phyloP scores from a whole-genome alignment of 2,888 invertebrate genomes.

The Aphodius granarius region DNA sequence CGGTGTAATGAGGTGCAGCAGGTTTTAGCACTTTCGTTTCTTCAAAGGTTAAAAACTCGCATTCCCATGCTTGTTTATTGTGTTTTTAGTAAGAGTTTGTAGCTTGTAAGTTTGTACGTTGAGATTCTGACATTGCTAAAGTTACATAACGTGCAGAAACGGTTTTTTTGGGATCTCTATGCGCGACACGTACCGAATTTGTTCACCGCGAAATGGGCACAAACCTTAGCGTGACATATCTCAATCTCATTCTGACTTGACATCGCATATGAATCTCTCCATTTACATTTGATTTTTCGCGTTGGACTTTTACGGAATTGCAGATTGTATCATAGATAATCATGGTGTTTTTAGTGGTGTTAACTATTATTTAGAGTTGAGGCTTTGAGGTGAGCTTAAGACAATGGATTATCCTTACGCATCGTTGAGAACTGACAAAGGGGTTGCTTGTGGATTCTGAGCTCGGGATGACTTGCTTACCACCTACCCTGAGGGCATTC shows the following conservation, averaged over 20 bases:
- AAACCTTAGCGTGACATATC: neutral
- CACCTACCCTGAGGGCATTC: too few relatives aligned
- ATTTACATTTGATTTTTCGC: neutral
- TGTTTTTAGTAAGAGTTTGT: neutral
- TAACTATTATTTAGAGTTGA: too few relatives aligned
- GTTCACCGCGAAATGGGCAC: neutral
- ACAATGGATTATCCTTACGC: too few relatives aligned
- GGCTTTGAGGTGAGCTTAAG: too few relatives aligned
- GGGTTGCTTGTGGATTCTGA: too few relatives aligned
- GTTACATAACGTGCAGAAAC: too few relatives aligned
- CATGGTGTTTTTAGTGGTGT: too few relatives aligned
- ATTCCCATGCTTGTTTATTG: neutral
- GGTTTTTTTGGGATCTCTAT: neutral
- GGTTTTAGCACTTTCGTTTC: neutral
- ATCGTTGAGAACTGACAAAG: too few relatives aligned
- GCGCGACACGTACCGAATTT: neutral
- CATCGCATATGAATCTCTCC: neutral
- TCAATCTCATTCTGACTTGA: neutral
- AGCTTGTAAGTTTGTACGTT: neutral
- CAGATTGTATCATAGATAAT: too few relatives aligned
- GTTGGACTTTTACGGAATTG: neutral
- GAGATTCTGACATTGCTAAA: neutral
- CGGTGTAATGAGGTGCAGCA: neutral
- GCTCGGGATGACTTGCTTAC: too few relatives aligned
- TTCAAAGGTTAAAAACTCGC: neutral